Percentiles rank a stretch among this genome's conserved stretches.
Conservation (phyloP, 1,140 invertebrate species). For the Lamellibrachia luymesi region DNA sequence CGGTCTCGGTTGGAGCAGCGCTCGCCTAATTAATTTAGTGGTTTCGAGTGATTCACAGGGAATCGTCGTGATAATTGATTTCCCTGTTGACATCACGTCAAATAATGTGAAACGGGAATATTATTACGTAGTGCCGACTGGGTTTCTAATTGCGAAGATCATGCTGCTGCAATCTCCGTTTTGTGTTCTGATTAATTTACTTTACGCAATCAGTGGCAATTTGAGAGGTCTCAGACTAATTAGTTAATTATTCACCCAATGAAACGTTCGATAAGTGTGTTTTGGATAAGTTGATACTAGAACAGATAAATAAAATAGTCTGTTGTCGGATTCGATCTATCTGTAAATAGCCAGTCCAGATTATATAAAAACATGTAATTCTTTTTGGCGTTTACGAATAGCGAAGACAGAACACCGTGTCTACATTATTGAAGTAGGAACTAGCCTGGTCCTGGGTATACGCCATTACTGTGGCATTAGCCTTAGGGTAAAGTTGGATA, state of each 20-base stretch:
- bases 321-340: background rate
- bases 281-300: background rate
- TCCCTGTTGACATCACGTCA: background rate
- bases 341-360: background rate
- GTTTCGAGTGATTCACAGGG: background rate
- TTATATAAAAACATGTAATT: background rate
- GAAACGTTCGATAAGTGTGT: background rate
- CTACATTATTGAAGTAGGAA: background rate
- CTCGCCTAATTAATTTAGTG: background rate
- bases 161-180: background rate
- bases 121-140: background rate
- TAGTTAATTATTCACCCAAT: background rate
- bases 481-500: too few relatives aligned
- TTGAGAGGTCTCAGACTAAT: background rate
- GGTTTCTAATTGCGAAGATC: background rate
- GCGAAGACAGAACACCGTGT: background rate
- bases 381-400: background rate
- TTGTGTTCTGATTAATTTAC: background rate
- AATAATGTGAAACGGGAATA: background rate
- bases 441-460: background rate
- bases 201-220: background rate
- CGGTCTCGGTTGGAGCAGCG: background rate
- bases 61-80: background rate
- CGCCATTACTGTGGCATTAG: background rate
- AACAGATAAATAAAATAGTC: background rate